Conservation (phyloP, 1,140 invertebrate genomes). For the Cryptotermes secundus region DNA sequence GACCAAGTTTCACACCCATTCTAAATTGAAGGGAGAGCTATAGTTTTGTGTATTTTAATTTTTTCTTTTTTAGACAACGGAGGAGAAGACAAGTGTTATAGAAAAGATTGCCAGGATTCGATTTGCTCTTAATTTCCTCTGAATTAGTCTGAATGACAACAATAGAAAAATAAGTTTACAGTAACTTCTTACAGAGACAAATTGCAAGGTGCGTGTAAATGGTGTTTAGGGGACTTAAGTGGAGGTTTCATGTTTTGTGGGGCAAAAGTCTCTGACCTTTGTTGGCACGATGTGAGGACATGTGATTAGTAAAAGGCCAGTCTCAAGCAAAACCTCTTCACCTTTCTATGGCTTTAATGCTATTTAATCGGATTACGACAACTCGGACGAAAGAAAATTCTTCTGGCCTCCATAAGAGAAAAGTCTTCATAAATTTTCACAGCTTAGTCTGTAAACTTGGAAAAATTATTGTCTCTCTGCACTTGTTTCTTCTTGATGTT, state of each 20-base stretch:
- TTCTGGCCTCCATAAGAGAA: constrained; percentile 2
- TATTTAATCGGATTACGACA: background rate
- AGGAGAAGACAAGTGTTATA: too few relatives aligned
- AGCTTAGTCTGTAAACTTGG: background rate
- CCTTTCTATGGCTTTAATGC: background rate
- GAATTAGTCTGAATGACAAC: too few relatives aligned
- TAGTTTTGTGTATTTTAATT: too few relatives aligned
- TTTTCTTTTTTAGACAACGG: too few relatives aligned
- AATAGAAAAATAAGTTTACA: too few relatives aligned
- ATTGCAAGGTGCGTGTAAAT: too few relatives aligned
- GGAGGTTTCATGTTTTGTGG: background rate
- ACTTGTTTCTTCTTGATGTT: too few relatives aligned
- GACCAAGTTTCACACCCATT: too few relatives aligned
- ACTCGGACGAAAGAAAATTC: constrained; percentile 17
- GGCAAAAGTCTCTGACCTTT: background rate
- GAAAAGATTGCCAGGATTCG: too few relatives aligned
- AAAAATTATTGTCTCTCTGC: background rate
- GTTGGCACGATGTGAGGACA: background rate
- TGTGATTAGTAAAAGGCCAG: background rate
- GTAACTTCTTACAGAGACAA: too few relatives aligned
- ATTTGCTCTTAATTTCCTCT: too few relatives aligned
- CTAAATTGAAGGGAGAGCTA: too few relatives aligned
- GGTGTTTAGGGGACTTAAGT: background rate
- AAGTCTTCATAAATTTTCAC: constrained; percentile 27
- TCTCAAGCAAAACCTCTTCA: background rate